Percentiles rank a stretch among this genome's conserved stretches.
phyloP scores from a whole-genome alignment of 2,888 invertebrate genomes.

The Apeira syringaria region DNA sequence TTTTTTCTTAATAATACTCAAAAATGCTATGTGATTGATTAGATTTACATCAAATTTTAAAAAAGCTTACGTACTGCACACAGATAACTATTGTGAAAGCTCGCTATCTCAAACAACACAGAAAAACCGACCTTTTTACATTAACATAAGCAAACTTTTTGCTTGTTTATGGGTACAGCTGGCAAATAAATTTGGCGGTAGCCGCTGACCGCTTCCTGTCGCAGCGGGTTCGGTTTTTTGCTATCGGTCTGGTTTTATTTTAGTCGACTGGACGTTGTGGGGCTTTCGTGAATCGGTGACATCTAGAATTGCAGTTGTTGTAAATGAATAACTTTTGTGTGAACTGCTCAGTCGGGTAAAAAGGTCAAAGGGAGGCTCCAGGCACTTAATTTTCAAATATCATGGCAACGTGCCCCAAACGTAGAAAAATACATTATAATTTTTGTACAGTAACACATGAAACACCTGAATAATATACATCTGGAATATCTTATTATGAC shows the following conservation, averaged over 20 bases:
- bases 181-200: conserved; percentile 62
- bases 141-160: conserved; percentile 13
- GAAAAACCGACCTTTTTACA: conserved; percentile 21
- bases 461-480: too few relatives aligned
- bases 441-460: too few relatives aligned
- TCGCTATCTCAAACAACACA: conserved; percentile 29
- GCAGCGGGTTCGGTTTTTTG: conserved; percentile 36
- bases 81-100: conserved; percentile 20
- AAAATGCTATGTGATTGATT: too few relatives aligned
- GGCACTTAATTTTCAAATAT: too few relatives aligned
- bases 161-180: conserved; percentile 34
- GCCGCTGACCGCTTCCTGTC: conserved; percentile 62
- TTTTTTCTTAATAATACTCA: too few relatives aligned
- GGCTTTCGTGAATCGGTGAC: conserved; percentile 39
- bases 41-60: too few relatives aligned
- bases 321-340: conserved; percentile 3
- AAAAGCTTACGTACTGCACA: conserved; percentile 15
- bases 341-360: neutral
- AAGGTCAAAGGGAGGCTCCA: neutral
- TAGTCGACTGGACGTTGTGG: conserved; percentile 42
- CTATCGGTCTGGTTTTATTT: conserved; percentile 40
- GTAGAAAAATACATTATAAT: too few relatives aligned
- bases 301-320: conserved; percentile 22
- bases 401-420: too few relatives aligned
- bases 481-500: too few relatives aligned